phyloP scores from a whole-genome alignment of 2,888 invertebrate genomes.

The Leucophenga maculata region DNA sequence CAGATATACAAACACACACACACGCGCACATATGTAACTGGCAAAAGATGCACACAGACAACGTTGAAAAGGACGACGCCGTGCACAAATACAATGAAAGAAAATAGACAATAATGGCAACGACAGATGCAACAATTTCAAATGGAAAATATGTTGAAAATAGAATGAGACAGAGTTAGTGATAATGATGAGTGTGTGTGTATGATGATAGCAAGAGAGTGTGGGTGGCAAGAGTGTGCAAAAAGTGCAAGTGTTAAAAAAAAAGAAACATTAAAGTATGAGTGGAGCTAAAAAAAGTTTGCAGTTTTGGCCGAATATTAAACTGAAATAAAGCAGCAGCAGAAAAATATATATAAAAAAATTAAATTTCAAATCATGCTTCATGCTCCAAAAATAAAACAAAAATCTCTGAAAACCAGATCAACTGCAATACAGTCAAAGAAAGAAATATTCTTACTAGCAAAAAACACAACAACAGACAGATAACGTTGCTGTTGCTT shows the following conservation, averaged over 20 bases:
- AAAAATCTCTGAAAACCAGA: too few species aligned
- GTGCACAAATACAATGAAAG: slow-evolving; percentile 7
- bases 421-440: too few species aligned
- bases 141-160: slow-evolving; percentile 57
- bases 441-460: too few species aligned
- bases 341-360: too few species aligned
- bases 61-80: not conserved
- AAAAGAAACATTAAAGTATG: too few species aligned
- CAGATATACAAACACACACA: not conserved
- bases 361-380: too few species aligned
- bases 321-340: too few species aligned
- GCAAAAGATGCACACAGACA: not conserved
- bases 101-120: slow-evolving; percentile 10
- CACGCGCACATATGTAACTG: not conserved
- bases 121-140: slow-evolving; percentile 52
- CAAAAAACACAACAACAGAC: too few species aligned
- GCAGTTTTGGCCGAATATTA: too few species aligned
- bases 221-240: not conserved
- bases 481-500: too few species aligned
- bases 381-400: too few species aligned
- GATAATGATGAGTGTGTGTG: not conserved
- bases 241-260: slow-evolving; percentile 10
- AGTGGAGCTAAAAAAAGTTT: not conserved
- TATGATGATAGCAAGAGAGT: not conserved
- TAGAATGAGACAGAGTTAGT: slow-evolving; percentile 31